Evolutionary conservation across 2,888 invertebrate species (phyloP).

Genomic region (Blomia tropicalis): DNA sequence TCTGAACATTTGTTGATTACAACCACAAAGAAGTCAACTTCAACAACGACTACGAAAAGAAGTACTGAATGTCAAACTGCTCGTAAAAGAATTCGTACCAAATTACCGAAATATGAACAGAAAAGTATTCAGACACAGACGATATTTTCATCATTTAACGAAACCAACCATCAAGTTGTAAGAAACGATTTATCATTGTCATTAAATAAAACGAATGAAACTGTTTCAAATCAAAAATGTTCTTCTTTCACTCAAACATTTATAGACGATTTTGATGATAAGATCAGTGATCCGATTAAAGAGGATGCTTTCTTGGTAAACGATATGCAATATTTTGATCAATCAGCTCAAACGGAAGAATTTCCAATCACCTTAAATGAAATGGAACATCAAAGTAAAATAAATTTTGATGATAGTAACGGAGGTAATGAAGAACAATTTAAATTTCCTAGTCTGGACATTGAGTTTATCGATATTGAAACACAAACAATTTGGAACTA

Average conservation of each 20-base stretch:
- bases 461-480: conserved; percentile 29
- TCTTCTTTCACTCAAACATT: conserved; percentile 22
- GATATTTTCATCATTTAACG: conserved; percentile 25
- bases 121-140: conserved; percentile 29
- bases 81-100: conserved; percentile 17
- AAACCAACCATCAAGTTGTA: neutral
- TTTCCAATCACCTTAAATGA: neutral
- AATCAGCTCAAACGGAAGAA: neutral
- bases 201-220: neutral
- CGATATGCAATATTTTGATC: neutral
- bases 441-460: conserved; percentile 26
- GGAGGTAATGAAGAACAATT: conserved; percentile 24
- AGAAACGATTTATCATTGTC: no score
- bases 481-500: conserved; percentile 30
- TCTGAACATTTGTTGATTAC: no score
- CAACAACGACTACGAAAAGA: neutral
- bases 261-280: conserved; percentile 1
- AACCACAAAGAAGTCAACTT: neutral
- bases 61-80: conserved; percentile 24
- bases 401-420: neutral
- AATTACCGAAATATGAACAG: neutral
- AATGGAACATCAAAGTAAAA: neutral
- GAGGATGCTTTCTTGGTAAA: neutral
- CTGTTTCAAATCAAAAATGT: neutral
- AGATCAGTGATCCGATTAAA: neutral